These are phyloP conservation scores for Lutjanus erythropterus DNA, from an alignment of 2,113 vertebrate species.

Conservation along the genomic window DNA sequence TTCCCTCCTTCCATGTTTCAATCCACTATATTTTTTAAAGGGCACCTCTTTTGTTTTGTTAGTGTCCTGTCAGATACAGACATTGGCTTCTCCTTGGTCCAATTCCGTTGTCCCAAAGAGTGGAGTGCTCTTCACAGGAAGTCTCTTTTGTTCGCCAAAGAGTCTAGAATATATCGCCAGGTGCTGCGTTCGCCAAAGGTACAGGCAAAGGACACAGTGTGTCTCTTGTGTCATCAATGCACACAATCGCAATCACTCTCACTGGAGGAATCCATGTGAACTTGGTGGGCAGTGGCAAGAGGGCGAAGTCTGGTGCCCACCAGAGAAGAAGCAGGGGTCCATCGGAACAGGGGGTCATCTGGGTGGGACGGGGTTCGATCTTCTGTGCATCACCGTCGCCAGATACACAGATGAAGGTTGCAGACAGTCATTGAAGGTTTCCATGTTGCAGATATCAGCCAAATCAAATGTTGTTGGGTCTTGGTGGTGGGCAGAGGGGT, in stretches of 20 bases:
- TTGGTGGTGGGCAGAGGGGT: conserved; percentile 77
- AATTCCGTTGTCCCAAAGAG: conserved; percentile 88
- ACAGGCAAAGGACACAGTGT: conserved; percentile 68
- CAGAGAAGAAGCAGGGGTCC: conserved; percentile 54
- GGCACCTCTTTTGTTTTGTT: conserved; percentile 89
- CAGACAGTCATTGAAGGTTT: conserved; percentile 90
- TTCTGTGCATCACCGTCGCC: conserved; percentile 91
- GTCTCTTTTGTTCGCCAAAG: conserved; percentile 85
- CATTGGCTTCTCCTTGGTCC: conserved; percentile 92
- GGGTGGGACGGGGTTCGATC: conserved; percentile 89
- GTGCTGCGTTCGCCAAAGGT: conserved; percentile 85
- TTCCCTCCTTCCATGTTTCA: conserved; percentile 73
- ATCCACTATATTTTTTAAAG: conserved; percentile 77
- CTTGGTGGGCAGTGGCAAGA: conserved; percentile 88
- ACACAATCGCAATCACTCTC: conserved; percentile 73
- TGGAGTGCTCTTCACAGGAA: conserved; percentile 84
- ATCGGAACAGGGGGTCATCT: conserved; percentile 87
- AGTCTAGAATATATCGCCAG: conserved; percentile 87
- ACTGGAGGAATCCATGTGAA: conserved; percentile 85
- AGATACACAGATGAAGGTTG: conserved; percentile 87
- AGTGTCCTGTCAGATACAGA: conserved; percentile 92
- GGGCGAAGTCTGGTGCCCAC: conserved; percentile 90
- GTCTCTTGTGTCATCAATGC: conserved; percentile 73
- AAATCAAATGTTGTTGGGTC: conserved; percentile 74
- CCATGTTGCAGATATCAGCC: conserved; percentile 88